Evolutionary conservation across 2,797 vertebrate genomes (phyloP), one percentile per base, ranked within the genome.

Genomic region (Chaetodon trifasciatus): DNA sequence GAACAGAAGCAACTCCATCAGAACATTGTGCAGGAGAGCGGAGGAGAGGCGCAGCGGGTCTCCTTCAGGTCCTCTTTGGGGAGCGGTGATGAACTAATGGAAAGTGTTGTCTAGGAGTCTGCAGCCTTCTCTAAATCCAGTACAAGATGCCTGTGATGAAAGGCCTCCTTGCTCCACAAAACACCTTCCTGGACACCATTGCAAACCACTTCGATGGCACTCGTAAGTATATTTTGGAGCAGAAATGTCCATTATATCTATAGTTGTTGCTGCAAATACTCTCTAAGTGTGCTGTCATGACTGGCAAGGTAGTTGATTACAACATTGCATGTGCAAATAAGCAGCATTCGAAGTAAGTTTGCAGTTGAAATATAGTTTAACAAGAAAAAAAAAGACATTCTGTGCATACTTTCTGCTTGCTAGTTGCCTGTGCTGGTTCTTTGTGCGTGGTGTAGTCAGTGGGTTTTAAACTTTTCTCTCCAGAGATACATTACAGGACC

Each of bases 201-300:
- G 96, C 96, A 74, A 97, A 96, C 82, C 96, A 96, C 91, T 98
- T 97, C 86, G 96, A 98, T 92, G 97, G 97, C 85, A 97, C 97
- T 72, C 97, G 97, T 98, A 86, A 98, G 97, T 96, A 87, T 57
- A 66, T 76, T 53, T 32, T 52, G 4, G 1, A 44, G 2, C 13
- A 12, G 6, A 12, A 2, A 64, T 64, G 69, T 66, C 4, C 10
- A 39, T 53, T 23, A 40, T 21, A 16, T 53, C 6, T 37, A 42
- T 23, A 50, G 3, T 24, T 32, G 21, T 44, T 42, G 0, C 13
- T 50, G 16, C 16, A n/a, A 28, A n/a, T 4, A 63, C 11, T 50
- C 6, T 23, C 9, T 23, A 2, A 9, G 10, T 44, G 7, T 32
- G 28, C 28, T 28, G 28, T 42, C 4, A 11, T 4, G 8, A 3